Evolutionary conservation across 2,797 vertebrate genomes (phyloP), one percentile per base, ranked within the genome.

Genomic region (Crax fasciolata): DNA sequence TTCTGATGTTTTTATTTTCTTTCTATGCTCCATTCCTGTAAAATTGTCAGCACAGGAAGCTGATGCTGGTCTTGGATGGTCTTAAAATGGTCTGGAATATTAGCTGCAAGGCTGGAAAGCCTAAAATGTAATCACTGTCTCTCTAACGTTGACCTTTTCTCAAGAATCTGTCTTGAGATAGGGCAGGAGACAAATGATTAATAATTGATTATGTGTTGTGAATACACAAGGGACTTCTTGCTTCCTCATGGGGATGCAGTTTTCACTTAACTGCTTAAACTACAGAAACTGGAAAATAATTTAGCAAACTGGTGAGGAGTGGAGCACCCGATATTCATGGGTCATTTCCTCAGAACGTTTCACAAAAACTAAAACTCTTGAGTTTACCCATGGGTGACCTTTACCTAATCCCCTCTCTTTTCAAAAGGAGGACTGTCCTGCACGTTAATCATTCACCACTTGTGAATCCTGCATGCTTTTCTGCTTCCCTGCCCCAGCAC

Each of bases 381-480:
- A 84, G 70, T 84, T 87, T 89, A 72, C 68, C 27, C 41, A 5
- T 59, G 49, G 32, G 23, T 87, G 71, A 89, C 59, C 48, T 65
- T 74, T 35, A 11, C 66, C 44, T 66, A 85, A 95, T 88, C 30
- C 43, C 76, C 18, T 94, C 93, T 81, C 74, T 96, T 96, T 97
- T 97, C 97, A 98, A 83, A 89, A 94, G 95, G 96, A 98, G 85
- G 95, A 97, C 97, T 97, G 48, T 67, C 41, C 76, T 48, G 13
- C 87, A 20, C 15, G 7, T 76, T 93, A 91, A 79, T 78, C 28
- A 75, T 90, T 94, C 77, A 68, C 65, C 1, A 3, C 58, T 73
- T 81, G 54, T 84, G 63, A 72, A 51, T 96, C 90, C 66, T 92
- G 14, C 81, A 89, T 92, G 83, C 77, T 89, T 92, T 94, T 94